A percentile compares a stretch with the other conserved stretches of the same genome.
Evolutionary conservation across 2,888 invertebrate genomes (phyloP).

Genomic region (Epsilonema sp.): DNA sequence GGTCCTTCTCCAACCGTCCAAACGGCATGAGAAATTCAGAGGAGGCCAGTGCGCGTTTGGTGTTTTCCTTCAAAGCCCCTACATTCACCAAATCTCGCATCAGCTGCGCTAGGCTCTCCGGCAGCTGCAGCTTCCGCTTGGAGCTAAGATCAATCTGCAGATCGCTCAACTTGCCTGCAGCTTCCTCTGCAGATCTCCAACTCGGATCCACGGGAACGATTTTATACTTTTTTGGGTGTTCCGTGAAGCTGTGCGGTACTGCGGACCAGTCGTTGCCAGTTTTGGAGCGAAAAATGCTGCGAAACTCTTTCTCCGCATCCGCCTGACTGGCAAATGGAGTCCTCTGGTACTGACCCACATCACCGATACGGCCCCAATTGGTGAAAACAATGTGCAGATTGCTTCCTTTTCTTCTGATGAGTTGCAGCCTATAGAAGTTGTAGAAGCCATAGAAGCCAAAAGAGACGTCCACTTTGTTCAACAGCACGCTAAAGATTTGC

Average conservation of each 20-base stretch:
- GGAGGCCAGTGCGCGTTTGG: too few relatives aligned
- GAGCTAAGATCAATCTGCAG: constrained; percentile 28
- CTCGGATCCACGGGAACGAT: constrained; percentile 29
- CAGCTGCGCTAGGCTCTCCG: constrained; percentile 24
- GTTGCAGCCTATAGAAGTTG: constrained; percentile 40
- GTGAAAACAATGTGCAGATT: constrained; percentile 37
- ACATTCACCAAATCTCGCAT: constrained; percentile 5
- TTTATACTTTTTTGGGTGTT: constrained; percentile 31
- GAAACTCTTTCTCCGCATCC: constrained; percentile 36
- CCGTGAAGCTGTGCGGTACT: background rate
- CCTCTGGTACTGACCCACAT: constrained; percentile 34
- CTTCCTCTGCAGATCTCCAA: constrained; percentile 21
- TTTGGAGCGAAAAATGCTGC: constrained; percentile 36
- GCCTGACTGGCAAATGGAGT: constrained; percentile 33
- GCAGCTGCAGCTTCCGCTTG: too few relatives aligned
- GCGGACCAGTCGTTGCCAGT: constrained; percentile 35
- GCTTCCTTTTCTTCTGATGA: constrained; percentile 32
- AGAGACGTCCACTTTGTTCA: constrained; percentile 36
- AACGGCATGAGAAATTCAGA: constrained; percentile 29
- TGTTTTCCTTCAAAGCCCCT: background rate
- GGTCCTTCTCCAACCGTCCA: constrained; percentile 29
- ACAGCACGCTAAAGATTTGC: constrained; percentile 26
- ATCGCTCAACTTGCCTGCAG: too few relatives aligned
- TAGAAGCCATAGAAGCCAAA: constrained; percentile 35
- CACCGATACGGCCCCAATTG: constrained; percentile 39